phyloP scores from a whole-genome alignment of 2,797 vertebrate species.

The Platalea minor region DNA sequence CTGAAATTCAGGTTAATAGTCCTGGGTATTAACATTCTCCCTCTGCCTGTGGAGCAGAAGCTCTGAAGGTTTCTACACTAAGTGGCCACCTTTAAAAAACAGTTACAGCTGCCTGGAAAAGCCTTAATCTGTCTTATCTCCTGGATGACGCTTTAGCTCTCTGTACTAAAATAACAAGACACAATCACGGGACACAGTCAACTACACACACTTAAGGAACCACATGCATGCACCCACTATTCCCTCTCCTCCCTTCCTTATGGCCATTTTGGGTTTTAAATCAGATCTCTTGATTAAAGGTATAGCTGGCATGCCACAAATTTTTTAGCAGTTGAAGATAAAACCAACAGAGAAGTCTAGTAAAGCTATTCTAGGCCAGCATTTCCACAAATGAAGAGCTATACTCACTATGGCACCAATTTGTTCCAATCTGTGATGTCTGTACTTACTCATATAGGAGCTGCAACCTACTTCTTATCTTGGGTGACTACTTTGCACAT shows the following conservation, averaged over 20 bases:
- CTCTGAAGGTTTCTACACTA: background rate
- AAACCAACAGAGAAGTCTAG: background rate
- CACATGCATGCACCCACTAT: background rate
- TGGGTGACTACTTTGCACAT: background rate
- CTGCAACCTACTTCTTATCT: background rate
- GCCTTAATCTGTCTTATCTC: background rate
- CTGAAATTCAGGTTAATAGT: background rate
- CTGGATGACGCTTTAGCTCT: background rate
- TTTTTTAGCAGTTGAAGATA: background rate
- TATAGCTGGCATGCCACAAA: background rate
- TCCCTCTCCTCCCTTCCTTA: background rate
- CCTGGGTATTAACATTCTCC: background rate
- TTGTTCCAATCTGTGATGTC: background rate
- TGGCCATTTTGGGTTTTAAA: background rate
- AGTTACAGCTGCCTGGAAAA: background rate
- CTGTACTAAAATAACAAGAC: background rate
- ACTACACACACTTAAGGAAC: background rate
- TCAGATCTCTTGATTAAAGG: background rate
- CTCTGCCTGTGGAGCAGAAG: accelerated
- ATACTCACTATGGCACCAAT: background rate
- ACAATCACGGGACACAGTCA: background rate
- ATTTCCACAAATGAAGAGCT: background rate
- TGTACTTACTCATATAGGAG: background rate
- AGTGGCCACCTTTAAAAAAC: background rate
- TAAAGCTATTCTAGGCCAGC: background rate